Percentiles rank a stretch among this genome's conserved stretches.
Evolutionary conservation across 2,113 vertebrate genomes (phyloP).

Genomic region (Tautogolabrus adspersus): DNA sequence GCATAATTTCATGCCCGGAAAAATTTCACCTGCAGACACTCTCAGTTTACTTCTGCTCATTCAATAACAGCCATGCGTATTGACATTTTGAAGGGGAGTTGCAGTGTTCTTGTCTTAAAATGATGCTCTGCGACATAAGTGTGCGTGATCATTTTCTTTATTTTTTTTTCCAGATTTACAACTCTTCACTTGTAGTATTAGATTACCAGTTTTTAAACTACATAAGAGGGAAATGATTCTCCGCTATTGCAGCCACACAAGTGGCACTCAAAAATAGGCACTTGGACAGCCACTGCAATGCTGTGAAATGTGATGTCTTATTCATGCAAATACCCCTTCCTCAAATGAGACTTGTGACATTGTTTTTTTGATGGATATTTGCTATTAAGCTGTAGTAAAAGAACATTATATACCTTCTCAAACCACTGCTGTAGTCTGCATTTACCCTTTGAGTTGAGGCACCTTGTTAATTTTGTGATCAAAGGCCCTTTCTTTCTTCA

Average conservation of each 20-base stretch:
- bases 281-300: neutral
- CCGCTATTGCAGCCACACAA: neutral
- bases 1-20: conserved; percentile 14
- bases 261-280: neutral
- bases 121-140: neutral
- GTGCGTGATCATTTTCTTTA: neutral
- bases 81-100: neutral
- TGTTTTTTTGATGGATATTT: conserved; percentile 23
- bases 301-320: neutral
- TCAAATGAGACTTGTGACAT: too few species aligned
- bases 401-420: neutral
- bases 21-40: neutral
- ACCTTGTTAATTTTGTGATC: too few species aligned
- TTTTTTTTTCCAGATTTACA: neutral
- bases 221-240: neutral
- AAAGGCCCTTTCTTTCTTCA: too few species aligned
- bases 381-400: neutral
- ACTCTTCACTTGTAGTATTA: neutral
- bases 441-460: neutral
- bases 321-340: neutral
- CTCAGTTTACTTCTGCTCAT: neutral
- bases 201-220: neutral
- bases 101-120: neutral
- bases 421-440: conserved; percentile 3
- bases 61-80: neutral